Evolutionary conservation across 2,113 vertebrate genomes (phyloP).

Genomic region (Vulpes lagopus): DNA sequence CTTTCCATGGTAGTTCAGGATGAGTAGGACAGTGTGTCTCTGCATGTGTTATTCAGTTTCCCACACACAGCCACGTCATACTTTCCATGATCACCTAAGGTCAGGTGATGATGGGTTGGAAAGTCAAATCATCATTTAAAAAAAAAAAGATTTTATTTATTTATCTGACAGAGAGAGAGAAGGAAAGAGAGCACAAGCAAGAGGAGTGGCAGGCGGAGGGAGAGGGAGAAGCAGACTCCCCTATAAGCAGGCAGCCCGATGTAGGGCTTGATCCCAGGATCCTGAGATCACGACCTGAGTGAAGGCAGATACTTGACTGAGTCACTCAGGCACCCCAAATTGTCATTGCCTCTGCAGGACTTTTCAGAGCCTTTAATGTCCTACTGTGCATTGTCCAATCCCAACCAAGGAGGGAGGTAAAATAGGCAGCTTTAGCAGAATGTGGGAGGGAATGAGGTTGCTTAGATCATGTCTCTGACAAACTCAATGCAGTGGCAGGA

Average conservation of each 20-base stretch:
- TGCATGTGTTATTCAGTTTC: fast-evolving
- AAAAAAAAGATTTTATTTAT: no score
- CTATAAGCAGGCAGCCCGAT: no score
- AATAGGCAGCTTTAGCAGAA: not conserved
- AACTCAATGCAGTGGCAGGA: not conserved
- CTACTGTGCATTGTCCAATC: fast-evolving
- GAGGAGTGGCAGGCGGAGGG: no score
- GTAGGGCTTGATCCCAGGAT: no score
- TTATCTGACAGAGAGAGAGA: no score
- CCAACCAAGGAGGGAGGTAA: not conserved
- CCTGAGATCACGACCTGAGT: no score
- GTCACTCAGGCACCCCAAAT: not conserved
- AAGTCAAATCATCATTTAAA: not conserved
- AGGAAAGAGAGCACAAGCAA: no score
- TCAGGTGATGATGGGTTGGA: not conserved
- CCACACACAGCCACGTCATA: not conserved
- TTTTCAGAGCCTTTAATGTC: not conserved
- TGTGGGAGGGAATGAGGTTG: not conserved
- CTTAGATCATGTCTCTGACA: no score
- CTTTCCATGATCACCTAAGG: not conserved
- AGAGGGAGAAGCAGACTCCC: no score
- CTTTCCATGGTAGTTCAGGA: not conserved
- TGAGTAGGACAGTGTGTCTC: fast-evolving
- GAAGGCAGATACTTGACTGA: no score
- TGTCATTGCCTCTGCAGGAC: not conserved